Conservation (phyloP, 2,797 vertebrate species). For the Enteromius thamalakanensis region DNA sequence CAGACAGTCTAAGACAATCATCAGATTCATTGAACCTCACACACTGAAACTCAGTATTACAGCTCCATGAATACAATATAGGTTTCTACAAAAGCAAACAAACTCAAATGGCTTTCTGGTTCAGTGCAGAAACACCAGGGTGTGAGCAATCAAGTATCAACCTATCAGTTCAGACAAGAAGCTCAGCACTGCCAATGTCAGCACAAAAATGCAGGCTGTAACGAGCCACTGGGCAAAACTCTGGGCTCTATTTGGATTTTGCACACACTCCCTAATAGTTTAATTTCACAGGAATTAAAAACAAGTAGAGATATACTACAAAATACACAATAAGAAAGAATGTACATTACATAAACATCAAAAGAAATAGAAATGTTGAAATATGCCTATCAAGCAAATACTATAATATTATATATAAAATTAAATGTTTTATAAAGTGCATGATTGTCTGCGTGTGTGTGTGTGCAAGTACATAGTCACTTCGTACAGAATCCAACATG, state of each 20-base stretch:
- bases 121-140: slow-evolving; percentile 20
- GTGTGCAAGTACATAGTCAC: background rate
- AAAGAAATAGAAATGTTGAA: background rate
- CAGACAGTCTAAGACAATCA: slow-evolving; percentile 7
- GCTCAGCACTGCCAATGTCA: slow-evolving; percentile 5
- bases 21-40: slow-evolving; percentile 3
- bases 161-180: slow-evolving; percentile 1
- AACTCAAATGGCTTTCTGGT: slow-evolving; percentile 6
- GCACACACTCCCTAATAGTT: slow-evolving; percentile 19
- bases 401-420: background rate
- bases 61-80: slow-evolving; percentile 43
- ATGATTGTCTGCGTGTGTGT: background rate
- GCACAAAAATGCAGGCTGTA: slow-evolving; percentile 20
- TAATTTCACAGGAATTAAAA: slow-evolving; percentile 9
- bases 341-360: background rate
- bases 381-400: background rate
- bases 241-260: slow-evolving; percentile 44
- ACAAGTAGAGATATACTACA: slow-evolving; percentile 21
- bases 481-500: background rate
- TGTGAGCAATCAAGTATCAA: slow-evolving; percentile 4
- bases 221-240: slow-evolving; percentile 18
- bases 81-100: slow-evolving; percentile 23
- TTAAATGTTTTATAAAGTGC: background rate
- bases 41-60: slow-evolving; percentile 55
- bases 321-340: slow-evolving; percentile 8